Conservation (phyloP, 1,140 invertebrate species). For the Dendroctonus valens region DNA sequence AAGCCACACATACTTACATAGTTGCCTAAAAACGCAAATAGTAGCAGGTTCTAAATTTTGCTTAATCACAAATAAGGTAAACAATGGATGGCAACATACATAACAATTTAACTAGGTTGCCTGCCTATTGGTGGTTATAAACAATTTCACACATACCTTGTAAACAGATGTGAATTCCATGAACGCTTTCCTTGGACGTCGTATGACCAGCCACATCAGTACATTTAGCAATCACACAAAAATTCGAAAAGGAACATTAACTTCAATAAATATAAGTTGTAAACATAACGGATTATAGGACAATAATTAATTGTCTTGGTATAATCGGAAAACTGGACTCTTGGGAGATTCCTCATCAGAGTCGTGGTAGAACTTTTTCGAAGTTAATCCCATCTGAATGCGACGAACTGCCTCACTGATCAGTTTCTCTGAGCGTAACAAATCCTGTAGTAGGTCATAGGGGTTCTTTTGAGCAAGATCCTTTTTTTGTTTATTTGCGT, state of each 20-base stretch:
- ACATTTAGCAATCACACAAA: slow-evolving; percentile 11
- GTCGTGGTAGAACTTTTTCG: slow-evolving; percentile 54
- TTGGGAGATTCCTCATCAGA: slow-evolving; percentile 52
- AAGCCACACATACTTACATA: too few relatives aligned
- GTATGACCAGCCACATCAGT: slow-evolving; percentile 7
- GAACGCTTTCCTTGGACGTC: too few relatives aligned
- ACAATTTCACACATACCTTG: too few relatives aligned
- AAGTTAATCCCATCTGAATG: slow-evolving; percentile 56
- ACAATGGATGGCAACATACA: too few relatives aligned
- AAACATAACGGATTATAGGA: neutral
- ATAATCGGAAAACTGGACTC: slow-evolving; percentile 43
- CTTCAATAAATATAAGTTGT: slow-evolving; percentile 21
- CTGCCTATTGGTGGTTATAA: too few relatives aligned
- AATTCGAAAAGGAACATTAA: slow-evolving; percentile 26
- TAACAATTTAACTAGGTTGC: too few relatives aligned
- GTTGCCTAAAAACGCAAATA: too few relatives aligned
- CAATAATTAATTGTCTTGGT: slow-evolving; percentile 12
- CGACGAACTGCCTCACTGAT: slow-evolving; percentile 71
- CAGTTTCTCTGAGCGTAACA: slow-evolving; percentile 64
- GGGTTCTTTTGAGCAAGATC: slow-evolving; percentile 57
- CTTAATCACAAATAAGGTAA: too few relatives aligned
- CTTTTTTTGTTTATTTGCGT: slow-evolving; percentile 45
- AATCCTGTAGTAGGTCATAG: slow-evolving; percentile 64
- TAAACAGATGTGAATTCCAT: too few relatives aligned
- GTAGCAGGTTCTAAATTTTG: too few relatives aligned